phyloP scores from a whole-genome alignment of 2,888 invertebrate species.

The Cecidostiba fungosa region DNA sequence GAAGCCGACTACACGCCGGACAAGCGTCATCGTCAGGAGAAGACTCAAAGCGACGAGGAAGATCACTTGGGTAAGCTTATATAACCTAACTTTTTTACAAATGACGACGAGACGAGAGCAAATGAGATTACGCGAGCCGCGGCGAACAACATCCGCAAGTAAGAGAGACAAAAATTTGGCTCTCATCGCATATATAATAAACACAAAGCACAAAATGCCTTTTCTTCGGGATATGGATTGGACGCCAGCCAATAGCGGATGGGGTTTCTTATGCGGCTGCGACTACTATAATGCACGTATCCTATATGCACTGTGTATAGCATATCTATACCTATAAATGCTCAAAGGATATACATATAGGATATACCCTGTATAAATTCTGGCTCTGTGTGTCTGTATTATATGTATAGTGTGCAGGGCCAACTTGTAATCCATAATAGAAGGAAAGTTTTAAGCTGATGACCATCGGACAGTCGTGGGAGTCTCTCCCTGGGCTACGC shows the following conservation, averaged over 20 bases:
- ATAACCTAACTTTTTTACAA: too few relatives aligned
- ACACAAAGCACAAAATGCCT: constrained; percentile 23
- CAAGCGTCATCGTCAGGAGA: too few relatives aligned
- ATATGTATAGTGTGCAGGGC: not conserved
- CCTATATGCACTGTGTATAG: not conserved
- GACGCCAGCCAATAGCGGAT: constrained; percentile 31
- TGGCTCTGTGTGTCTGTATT: not conserved
- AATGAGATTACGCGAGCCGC: not conserved
- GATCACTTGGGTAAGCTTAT: too few relatives aligned
- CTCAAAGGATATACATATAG: not conserved
- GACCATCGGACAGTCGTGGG: constrained; percentile 25
- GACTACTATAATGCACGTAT: too few relatives aligned
- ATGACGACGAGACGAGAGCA: not conserved
- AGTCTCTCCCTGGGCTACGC: constrained; percentile 1
- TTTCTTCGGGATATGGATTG: constrained; percentile 42
- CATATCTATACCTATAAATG: not conserved
- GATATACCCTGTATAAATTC: too few relatives aligned
- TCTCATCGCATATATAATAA: not conserved
- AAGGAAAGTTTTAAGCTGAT: constrained; percentile 42
- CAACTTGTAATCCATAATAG: constrained; percentile 43
- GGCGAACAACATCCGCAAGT: not conserved
- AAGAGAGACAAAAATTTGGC: not conserved
- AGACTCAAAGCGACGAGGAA: too few relatives aligned
- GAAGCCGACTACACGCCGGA: too few relatives aligned
- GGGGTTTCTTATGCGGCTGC: not conserved